phyloP scores from a whole-genome alignment of 2,888 invertebrate genomes.

The Sminthurides aquaticus region DNA sequence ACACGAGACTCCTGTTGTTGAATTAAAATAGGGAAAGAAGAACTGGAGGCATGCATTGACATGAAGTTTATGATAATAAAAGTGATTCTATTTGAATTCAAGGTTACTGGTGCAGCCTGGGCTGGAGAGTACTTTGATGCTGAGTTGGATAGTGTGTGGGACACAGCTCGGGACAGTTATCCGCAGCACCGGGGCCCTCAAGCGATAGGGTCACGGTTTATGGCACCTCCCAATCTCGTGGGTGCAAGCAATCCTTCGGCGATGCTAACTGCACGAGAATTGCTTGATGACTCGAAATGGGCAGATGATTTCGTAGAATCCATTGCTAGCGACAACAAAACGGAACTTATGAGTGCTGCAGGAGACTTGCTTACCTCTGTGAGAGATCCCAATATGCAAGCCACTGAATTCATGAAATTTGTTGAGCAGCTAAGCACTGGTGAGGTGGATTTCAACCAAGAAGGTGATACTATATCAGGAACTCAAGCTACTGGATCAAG shows the following conservation, averaged over 20 bases:
- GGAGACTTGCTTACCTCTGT: slow-evolving; percentile 31
- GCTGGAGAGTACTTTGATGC: slow-evolving; percentile 27
- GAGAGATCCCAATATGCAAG: slow-evolving; percentile 33
- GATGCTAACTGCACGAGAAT: slow-evolving; percentile 28
- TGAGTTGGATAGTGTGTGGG: slow-evolving; percentile 28
- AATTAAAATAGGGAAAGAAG: too few relatives aligned
- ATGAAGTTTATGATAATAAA: neutral
- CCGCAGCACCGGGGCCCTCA: neutral
- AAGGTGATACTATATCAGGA: neutral
- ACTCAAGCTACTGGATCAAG: slow-evolving; percentile 45
- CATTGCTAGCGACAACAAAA: slow-evolving; percentile 18
- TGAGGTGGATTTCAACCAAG: slow-evolving; percentile 18
- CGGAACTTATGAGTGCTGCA: slow-evolving; percentile 33
- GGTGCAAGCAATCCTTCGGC: neutral
- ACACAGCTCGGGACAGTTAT: slow-evolving; percentile 11
- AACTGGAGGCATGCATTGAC: neutral
- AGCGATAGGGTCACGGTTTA: neutral
- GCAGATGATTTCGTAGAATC: slow-evolving; percentile 21
- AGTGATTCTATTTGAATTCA: slow-evolving; percentile 1
- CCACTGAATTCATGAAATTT: slow-evolving; percentile 39
- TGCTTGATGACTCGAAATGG: slow-evolving; percentile 37
- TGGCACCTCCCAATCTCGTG: neutral
- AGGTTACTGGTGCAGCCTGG: slow-evolving; percentile 24
- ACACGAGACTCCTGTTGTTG: neutral
- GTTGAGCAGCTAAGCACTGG: slow-evolving; percentile 37